Base-by-base conservation (phyloP, 1,140 invertebrate genomes). In the Sarcophaga peregrina region DNA sequence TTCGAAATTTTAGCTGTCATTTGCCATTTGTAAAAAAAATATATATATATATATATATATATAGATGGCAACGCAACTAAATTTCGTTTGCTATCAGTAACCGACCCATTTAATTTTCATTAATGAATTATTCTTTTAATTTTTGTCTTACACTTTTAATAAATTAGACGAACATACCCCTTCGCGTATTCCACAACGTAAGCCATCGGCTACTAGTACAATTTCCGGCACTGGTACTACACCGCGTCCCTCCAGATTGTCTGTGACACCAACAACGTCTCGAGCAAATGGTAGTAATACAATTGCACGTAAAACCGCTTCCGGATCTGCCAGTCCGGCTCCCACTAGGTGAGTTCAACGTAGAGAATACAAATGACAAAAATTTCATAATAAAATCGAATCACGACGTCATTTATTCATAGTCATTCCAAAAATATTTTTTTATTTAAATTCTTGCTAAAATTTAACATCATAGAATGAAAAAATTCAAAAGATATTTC, bases 261-360 rank as follows among this genome's bases (percentile, higher is more conserved):
- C 87, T 15, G 91, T 91, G 82, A 92, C 84, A 85, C 91, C 86
- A 73, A 90, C 81, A 91, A 92, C 80, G 91, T 90, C 84, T 62
- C 88, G 88, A 10, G 84, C 88, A 88, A 93, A 91, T 82, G 91
- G 91, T 72, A 90, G 87, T 58, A 86, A 86, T 81, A 93, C 93
- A n/a, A 93, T 91, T 37, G 94, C 93, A 13, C 91, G 95, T 13
- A 92, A 95, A 84, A 95, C 95, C 48, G 95, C 95, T 11, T 96
- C 95, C 45, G 95, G 95, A 52, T 91, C 95, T 17, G 89, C 93
- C 54, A 95, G 94, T 85, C 94, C 95, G 72, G 92, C 93, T 46
- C 92, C 93, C 82, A 92, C 92, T 91, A 95, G 94, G 94, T 95
- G 92, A 89, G 85, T 81, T 74, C 0, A 58, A 13, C 11, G 3